These are phyloP conservation scores for Heterocephalus glaber DNA, from an alignment of 2,113 vertebrate species.

Conservation along the genomic window DNA sequence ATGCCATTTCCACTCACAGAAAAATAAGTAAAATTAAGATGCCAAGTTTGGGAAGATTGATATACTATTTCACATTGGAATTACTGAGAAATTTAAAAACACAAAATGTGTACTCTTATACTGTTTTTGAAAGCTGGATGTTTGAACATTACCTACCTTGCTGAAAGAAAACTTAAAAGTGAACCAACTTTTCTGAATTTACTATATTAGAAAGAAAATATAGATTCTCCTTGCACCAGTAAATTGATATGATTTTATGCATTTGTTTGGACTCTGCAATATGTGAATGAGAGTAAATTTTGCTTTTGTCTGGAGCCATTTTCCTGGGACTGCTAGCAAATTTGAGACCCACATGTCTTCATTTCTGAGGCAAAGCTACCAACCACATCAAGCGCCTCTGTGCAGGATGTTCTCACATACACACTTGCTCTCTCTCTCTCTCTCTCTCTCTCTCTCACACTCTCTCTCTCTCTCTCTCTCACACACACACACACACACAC, in stretches of 20 bases:
- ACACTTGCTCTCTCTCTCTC: neutral
- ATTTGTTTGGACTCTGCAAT: constrained; percentile 1
- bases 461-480: neutral
- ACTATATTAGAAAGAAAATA: neutral
- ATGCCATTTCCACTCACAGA: neutral
- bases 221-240: neutral
- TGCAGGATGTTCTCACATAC: neutral
- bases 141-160: neutral
- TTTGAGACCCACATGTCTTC: neutral
- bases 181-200: constrained; percentile 23
- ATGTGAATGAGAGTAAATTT: neutral
- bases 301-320: neutral
- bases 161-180: neutral
- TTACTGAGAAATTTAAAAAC: neutral
- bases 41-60: neutral
- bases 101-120: neutral
- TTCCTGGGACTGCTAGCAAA: neutral
- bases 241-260: neutral
- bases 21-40: constrained; percentile 34
- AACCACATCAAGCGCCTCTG: neutral
- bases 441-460: neutral
- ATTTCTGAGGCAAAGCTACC: neutral
- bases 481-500: neutral
- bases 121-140: neutral
- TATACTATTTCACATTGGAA: neutral